phyloP scores from a whole-genome alignment of 2,113 vertebrate species.

The Lonchura striata region DNA sequence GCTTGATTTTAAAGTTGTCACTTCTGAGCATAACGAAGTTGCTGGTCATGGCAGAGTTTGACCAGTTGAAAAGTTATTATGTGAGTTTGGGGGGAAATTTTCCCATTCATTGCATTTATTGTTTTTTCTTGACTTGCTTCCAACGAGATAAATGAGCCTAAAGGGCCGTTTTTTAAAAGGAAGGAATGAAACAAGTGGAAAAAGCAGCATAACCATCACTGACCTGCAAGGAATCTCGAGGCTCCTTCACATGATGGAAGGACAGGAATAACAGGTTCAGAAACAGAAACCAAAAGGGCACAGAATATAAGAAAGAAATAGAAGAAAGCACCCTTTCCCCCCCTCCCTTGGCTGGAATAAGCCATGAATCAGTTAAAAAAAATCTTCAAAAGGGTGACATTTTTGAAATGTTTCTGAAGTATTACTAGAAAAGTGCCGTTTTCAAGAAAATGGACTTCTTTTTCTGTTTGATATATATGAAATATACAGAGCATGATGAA shows the following conservation, averaged over 20 bases:
- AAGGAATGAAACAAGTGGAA: not conserved
- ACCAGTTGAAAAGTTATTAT: not conserved
- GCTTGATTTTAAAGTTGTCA: not conserved
- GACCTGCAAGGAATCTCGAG: not conserved
- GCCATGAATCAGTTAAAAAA: not conserved
- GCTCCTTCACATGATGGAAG: not conserved
- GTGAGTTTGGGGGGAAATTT: not conserved
- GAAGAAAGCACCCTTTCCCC: not conserved
- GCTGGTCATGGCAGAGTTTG: not conserved
- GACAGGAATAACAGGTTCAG: not conserved
- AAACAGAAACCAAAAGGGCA: not conserved
- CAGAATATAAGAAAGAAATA: not conserved
- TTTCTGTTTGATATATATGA: not conserved
- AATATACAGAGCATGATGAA: not conserved
- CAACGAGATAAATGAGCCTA: not conserved
- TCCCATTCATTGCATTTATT: not conserved
- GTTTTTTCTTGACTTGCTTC: not conserved
- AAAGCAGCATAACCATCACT: not conserved
- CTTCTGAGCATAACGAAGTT: not conserved
- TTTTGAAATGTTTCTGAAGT: not conserved
- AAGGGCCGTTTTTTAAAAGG: not conserved
- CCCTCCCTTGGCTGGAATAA: not conserved
- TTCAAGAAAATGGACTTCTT: not conserved
- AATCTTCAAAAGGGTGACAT: not conserved
- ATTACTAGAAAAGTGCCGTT: not conserved